Conservation (phyloP, 2,113 vertebrate species). For the Pseudopodoces humilis region DNA sequence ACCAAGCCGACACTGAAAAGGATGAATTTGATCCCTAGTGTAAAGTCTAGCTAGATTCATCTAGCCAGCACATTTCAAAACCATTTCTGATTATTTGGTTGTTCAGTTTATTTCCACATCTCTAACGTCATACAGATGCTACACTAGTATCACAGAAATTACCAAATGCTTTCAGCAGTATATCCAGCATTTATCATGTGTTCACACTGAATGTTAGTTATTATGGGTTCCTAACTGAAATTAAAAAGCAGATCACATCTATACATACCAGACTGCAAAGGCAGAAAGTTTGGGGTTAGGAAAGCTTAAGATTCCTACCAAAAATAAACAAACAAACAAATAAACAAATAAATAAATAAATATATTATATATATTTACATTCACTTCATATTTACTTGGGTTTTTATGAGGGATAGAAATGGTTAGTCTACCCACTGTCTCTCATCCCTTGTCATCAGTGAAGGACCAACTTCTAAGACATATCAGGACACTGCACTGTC, state of each 20-base stretch:
- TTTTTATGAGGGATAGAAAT: neutral
- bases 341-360: too few relatives aligned
- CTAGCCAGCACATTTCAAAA: constrained; percentile 36
- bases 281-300: neutral
- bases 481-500: neutral
- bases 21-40: constrained; percentile 38
- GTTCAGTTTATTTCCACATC: constrained; percentile 42
- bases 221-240: neutral
- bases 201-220: neutral
- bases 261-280: neutral
- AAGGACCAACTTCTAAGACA: neutral
- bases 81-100: constrained; percentile 10
- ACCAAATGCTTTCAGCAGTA: constrained; percentile 3
- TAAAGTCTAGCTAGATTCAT: constrained; percentile 11
- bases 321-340: neutral
- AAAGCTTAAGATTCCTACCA: neutral
- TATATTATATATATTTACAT: neutral
- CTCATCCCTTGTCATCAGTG: neutral
- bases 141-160: neutral
- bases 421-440: neutral
- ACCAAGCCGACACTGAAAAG: neutral
- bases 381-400: neutral
- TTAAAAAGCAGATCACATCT: neutral
- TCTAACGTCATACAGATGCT: neutral
- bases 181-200: neutral